Conservation (phyloP, 92 coral and sea anemone genomes). For the Epizoanthus ramosus region DNA sequence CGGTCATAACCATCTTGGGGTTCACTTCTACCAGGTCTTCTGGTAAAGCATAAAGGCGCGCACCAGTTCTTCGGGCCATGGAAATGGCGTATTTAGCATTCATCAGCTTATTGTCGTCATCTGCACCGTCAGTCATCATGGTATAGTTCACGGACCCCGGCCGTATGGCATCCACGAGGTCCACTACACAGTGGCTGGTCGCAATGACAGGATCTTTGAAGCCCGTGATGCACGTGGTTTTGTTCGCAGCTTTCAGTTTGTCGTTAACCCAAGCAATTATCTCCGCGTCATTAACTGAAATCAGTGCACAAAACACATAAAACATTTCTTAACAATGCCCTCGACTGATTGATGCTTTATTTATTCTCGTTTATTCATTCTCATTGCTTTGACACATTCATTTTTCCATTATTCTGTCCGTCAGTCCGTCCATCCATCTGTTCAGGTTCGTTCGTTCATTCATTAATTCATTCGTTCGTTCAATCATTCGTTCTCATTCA, state of each 20-base stretch:
- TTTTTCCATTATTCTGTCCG: too few species aligned
- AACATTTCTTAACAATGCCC: not conserved
- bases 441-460: too few species aligned
- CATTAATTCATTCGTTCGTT: too few species aligned
- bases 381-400: too few species aligned
- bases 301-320: not conserved
- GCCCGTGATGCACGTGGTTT: conserved; percentile 63
- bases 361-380: too few species aligned
- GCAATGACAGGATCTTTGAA: conserved; percentile 83
- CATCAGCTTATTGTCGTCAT: conserved; percentile 71
- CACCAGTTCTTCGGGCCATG: conserved; percentile 96
- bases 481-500: too few species aligned
- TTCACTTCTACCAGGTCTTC: conserved; percentile 97
- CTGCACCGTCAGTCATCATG: conserved; percentile 57
- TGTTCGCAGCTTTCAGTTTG: conserved; percentile 66
- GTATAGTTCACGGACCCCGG: conserved; percentile 80
- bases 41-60: conserved; percentile 90
- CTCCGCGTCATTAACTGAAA: conserved; percentile 76
- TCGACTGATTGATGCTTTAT: not conserved
- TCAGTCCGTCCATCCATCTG: too few species aligned
- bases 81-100: conserved; percentile 98
- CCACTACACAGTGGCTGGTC: conserved; percentile 72
- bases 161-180: conserved; percentile 89
- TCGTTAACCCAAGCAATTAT: conserved; percentile 90
- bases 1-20: conserved; percentile 95